Conservation (phyloP, 30 jellyfish, hydroid and myxozoan genomes). For the Mastigias papua region DNA sequence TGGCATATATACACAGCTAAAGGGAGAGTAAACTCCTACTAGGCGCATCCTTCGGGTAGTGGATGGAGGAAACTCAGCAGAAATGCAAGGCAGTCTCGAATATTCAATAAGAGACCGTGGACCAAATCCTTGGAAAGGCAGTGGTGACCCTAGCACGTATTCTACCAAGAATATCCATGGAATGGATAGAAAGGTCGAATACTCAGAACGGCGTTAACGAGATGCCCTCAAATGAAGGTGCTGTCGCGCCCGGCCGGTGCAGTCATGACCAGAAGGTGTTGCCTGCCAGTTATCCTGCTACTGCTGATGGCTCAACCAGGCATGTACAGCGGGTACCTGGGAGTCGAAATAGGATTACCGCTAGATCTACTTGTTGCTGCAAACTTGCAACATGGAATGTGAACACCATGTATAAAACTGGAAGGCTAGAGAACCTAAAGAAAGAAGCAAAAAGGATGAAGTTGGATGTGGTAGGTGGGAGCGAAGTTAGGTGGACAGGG, state of each 20-base stretch:
- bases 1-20: too few relatives aligned
- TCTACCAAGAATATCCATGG: background rate
- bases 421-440: background rate
- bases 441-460: background rate
- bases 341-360: background rate
- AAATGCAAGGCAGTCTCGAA: background rate
- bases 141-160: background rate
- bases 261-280: background rate
- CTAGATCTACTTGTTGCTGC: background rate
- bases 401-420: background rate
- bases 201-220: background rate
- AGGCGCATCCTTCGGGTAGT: background rate
- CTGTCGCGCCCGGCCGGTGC: background rate
- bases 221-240: background rate
- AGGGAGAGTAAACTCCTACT: background rate
- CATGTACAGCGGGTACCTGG: background rate
- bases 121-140: background rate
- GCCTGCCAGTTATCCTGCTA: background rate
- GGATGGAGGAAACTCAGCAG: background rate
- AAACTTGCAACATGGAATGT: background rate
- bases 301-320: background rate
- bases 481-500: constrained; percentile 16
- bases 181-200: background rate
- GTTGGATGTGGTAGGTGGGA: background rate
- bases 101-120: background rate